These are phyloP conservation scores for Parnassius orleans DNA, from an alignment of 2,888 invertebrate species.

Conservation along the genomic window DNA sequence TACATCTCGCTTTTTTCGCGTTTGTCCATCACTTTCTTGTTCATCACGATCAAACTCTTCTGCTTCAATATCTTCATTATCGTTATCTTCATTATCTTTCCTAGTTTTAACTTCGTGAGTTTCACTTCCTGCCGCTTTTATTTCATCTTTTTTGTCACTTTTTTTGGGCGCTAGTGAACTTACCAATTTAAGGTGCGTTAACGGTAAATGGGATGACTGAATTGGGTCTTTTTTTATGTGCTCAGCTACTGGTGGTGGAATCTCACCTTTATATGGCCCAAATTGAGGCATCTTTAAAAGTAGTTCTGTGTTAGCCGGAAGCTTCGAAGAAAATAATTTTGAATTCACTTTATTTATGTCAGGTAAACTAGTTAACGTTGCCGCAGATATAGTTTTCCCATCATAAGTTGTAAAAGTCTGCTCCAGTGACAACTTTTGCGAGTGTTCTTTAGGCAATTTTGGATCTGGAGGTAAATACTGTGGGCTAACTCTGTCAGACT, in stretches of 20 bases:
- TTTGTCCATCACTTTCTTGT: constrained; percentile 37
- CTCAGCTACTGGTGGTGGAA: constrained; percentile 74
- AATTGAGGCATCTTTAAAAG: constrained; percentile 87
- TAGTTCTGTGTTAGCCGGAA: constrained; percentile 75
- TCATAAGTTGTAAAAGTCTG: constrained; percentile 86
- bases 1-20: constrained; percentile 52
- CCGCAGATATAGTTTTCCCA: constrained; percentile 86
- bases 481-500: constrained; percentile 85
- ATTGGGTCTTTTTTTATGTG: constrained; percentile 42
- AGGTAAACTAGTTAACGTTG: constrained; percentile 80
- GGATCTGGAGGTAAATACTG: constrained; percentile 87
- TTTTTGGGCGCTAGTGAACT: constrained; percentile 45
- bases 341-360: constrained; percentile 55
- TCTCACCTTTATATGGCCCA: constrained; percentile 86
- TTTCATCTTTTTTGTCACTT: constrained; percentile 41
- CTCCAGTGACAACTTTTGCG: constrained; percentile 58
- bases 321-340: constrained; percentile 66
- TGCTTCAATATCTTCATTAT: constrained; percentile 27
- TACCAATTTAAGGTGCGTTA: constrained; percentile 67
- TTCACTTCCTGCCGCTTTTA: constrained; percentile 53
- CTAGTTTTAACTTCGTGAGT: constrained; percentile 40
- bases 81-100: constrained; percentile 25
- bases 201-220: constrained; percentile 33
- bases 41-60: constrained; percentile 42
- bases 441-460: constrained; percentile 69